Conservation (phyloP, 2,888 invertebrate species). For the Temnothorax ravouxi region DNA sequence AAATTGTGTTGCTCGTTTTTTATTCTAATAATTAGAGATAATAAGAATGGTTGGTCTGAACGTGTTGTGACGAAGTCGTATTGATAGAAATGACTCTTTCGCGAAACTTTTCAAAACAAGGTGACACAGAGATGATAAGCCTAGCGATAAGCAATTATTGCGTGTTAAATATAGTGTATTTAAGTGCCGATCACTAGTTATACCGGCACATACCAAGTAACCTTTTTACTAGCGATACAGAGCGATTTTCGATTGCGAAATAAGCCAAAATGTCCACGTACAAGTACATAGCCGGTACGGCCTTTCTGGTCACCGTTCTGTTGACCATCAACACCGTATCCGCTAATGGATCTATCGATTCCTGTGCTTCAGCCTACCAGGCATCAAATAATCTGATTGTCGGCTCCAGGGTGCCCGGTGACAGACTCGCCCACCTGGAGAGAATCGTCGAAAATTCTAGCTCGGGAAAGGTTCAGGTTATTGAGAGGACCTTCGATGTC, state of each 20-base stretch:
- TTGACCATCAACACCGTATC: constrained; percentile 55
- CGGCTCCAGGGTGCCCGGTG: constrained; percentile 74
- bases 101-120: no score
- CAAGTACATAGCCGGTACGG: constrained; percentile 52
- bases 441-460: not conserved
- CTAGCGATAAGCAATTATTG: constrained; percentile 61
- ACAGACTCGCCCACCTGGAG: constrained; percentile 72
- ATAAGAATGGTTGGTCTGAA: no score
- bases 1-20: no score
- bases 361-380: constrained; percentile 51
- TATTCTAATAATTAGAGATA: no score
- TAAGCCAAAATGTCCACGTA: constrained; percentile 55
- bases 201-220: constrained; percentile 15
- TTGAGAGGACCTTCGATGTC: constrained; percentile 70
- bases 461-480: no score
- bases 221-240: not conserved
- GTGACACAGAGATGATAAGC: constrained; percentile 54
- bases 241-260: not conserved
- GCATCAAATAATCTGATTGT: constrained; percentile 75
- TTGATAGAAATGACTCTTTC: no score
- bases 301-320: constrained; percentile 40
- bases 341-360: not conserved
- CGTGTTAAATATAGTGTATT: constrained; percentile 55
- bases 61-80: no score
- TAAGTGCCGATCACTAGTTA: constrained; percentile 44